Base-by-base conservation (phyloP, 2,797 vertebrate genomes). In the Poecilia velifera region DNA sequence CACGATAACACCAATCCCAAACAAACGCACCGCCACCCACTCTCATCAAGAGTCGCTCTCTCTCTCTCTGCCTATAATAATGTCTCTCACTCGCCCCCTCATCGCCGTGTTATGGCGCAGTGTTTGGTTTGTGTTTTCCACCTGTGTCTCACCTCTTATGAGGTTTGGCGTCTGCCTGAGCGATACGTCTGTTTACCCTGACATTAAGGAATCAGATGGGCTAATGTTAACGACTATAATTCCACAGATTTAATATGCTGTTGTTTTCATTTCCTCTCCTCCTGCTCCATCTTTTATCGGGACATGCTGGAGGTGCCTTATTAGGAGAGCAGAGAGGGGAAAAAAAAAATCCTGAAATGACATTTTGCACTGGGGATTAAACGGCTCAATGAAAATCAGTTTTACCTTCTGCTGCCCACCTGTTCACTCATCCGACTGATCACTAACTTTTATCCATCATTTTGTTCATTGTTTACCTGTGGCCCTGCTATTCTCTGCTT, bases 371-470 rank as follows among this genome's bases (percentile, higher is more conserved):
- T 22, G 46, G 83, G 83, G 91, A 91, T 89, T 89, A 81, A 92
- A 87, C 79, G 86, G 90, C 89, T 93, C 89, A 92, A 89, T 93
- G 88, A 90, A 91, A 92, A 89, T 89, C 86, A 0, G 84, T 90
- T 92, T 91, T 91, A 83, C 55, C 82, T 85, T 76, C 72, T 64
- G 7, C 83, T 87, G 81, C 88, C 82, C 81, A 71, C 83, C 59
- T 79, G 85, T 73, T 84, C 82, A 71, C 73, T 88, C 74, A 53
- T 74, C 77, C 72, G 53, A 72, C 77, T 71, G 45, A 81, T 83
- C 77, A 76, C 75, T 76, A 46, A 31, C 71, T 82, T 76, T 59
- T 59, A 73, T 36, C 53, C 10, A 43, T 4, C 18, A 20, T 22
- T 66, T 5, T 2, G 20, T 68, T 25, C 10, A 66, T 66, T 41